phyloP scores from a whole-genome alignment of 64 coral and sea anemone genomes.

The Pachyseris speciosa region DNA sequence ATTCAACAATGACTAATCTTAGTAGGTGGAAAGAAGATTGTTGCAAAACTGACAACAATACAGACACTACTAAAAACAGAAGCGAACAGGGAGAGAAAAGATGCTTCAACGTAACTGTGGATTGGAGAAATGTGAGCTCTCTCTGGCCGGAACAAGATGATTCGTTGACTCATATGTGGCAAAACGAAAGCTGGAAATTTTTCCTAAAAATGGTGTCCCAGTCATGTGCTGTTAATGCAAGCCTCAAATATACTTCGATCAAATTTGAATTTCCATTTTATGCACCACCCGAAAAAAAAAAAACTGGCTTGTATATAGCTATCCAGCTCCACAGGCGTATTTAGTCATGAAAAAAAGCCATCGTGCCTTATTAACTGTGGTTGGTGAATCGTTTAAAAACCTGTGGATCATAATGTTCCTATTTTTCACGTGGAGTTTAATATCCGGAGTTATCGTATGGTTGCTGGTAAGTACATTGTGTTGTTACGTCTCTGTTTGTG shows the following conservation, averaged over 20 bases:
- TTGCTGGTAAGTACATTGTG: background rate
- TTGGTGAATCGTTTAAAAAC: background rate
- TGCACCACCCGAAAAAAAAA: too few species aligned
- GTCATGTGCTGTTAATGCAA: background rate
- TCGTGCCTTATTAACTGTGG: background rate
- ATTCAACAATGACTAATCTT: background rate
- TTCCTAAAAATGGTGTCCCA: background rate
- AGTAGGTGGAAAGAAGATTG: background rate
- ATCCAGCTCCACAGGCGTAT: background rate
- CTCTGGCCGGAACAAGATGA: background rate
- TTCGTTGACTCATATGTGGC: background rate
- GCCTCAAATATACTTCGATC: background rate
- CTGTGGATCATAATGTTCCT: background rate
- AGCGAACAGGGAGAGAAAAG: background rate
- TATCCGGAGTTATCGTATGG: slow-evolving; percentile 48
- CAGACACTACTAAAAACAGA: background rate
- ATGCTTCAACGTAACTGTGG: background rate
- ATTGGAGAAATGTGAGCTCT: background rate
- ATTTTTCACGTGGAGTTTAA: background rate
- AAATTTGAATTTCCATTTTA: background rate
- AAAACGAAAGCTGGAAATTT: background rate
- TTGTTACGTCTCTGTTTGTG: too few species aligned
- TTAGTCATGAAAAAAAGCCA: background rate
- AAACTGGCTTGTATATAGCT: background rate
- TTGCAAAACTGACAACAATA: background rate